These are phyloP conservation scores for Pterois miles DNA, from an alignment of 2,797 vertebrate genomes.

Conservation along the genomic window DNA sequence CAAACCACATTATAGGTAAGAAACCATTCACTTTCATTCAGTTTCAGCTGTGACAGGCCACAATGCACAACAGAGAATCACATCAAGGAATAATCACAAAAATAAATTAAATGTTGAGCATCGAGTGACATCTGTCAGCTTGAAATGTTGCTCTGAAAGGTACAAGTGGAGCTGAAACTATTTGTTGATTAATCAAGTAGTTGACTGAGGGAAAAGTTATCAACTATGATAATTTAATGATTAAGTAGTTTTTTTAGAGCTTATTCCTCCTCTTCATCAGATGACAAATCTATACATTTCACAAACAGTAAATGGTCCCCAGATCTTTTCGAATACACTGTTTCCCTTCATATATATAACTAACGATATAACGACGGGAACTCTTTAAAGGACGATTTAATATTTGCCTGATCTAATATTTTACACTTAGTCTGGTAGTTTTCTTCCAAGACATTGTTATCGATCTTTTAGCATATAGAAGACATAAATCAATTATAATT, in stretches of 20 bases:
- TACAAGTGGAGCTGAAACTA: neutral
- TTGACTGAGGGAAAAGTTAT: neutral
- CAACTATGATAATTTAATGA: neutral
- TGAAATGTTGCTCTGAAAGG: neutral
- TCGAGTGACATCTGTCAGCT: neutral
- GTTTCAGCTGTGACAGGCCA: neutral
- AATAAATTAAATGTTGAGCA: neutral
- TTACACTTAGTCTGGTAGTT: no score
- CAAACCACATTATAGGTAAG: neutral
- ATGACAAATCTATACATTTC: no score
- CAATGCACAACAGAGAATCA: neutral
- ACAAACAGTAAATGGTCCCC: no score
- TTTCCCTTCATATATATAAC: no score
- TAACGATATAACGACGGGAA: no score
- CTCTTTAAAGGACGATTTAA: no score
- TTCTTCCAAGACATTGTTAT: no score
- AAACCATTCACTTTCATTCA: neutral
- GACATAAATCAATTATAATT: no score
- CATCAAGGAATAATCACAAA: neutral
- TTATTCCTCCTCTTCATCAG: no score
- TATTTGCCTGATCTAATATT: no score
- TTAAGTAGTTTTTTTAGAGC: neutral
- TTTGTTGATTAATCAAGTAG: neutral
- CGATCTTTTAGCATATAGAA: no score
- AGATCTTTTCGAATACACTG: no score